Base-by-base conservation (phyloP, 1,140 invertebrate genomes). In the Cyclargus thomasi region DNA sequence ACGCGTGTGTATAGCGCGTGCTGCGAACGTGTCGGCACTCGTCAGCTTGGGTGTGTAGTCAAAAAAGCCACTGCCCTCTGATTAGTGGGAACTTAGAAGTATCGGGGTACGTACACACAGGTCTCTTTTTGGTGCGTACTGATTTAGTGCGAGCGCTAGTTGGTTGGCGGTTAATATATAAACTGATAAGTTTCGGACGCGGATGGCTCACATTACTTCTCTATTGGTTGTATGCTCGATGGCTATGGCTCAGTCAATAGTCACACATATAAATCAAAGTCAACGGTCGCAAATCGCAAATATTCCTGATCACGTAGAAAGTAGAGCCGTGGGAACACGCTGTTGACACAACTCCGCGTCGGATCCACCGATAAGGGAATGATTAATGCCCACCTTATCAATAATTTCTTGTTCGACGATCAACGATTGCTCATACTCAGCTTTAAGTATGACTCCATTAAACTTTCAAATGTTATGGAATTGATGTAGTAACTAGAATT, bases 261-360 rank as follows among this genome's bases (percentile, higher is more conserved):
- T 36, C 22, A 21, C 29, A 65, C 62, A 68, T 53, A 74, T 72
- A 72, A 72, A 72, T 74, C 68, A 71, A 11, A 57, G 72, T 70
- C 69, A 53, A 62, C 65, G 53, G 68, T n/a, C 6, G 17, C 65
- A 53, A 66, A 55, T 55, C n/a, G 18, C 8, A 55, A n/a, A 18
- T 66, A 68, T 68, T 72, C 69, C 64, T 36, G 67, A 65, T 70
- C 73, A 68, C 67, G 67, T 74, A 72, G 67, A 18, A 55, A 17
- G 53, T 59, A 68, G 64, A 67, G 73, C 70, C 73, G 73, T 74
- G 73, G 70, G 73, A 74, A 72, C 64, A 59, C 39, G 53, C 64
- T 70, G 73, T 74, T 70, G 70, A 72, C 65, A 68, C 62, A 55
- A 67, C 29, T 57, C 70, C 70, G 68, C 70, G 70, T n/a, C 20